phyloP scores from a whole-genome alignment of 2,113 vertebrate species.

The Myotis yumanensis region DNA sequence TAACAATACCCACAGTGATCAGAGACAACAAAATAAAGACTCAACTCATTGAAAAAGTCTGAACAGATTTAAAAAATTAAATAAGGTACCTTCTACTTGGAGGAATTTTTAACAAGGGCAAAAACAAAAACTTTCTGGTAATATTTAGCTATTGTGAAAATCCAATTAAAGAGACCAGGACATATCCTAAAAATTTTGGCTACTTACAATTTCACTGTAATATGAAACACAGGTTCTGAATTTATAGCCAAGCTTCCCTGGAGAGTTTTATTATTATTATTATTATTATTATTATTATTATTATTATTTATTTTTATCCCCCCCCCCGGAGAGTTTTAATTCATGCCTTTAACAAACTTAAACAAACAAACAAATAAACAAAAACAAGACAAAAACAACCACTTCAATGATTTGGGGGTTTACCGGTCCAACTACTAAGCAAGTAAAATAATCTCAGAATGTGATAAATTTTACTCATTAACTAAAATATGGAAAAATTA shows the following conservation, averaged over 20 bases:
- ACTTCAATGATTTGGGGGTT: background rate
- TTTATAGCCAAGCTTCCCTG: background rate
- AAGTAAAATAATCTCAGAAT: constrained; percentile 47
- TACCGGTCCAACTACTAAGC: background rate
- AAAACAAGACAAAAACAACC: background rate
- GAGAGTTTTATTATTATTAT: background rate
- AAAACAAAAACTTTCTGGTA: constrained; percentile 23
- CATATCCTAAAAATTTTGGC: constrained; percentile 8
- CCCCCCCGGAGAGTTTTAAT: constrained; percentile 26
- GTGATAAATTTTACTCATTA: constrained; percentile 16
- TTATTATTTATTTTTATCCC: no score
- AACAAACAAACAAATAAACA: background rate
- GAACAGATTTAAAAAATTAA: background rate
- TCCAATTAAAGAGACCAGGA: background rate
- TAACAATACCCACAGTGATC: background rate
- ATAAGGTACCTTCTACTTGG: background rate
- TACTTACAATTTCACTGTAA: constrained; percentile 11
- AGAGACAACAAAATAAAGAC: background rate
- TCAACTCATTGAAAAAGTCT: background rate
- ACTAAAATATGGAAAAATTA: constrained; percentile 25
- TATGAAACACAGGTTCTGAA: constrained; percentile 39
- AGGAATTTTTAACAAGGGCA: constrained; percentile 42
- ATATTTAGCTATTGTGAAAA: background rate
- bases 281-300: no score
- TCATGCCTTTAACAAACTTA: constrained; percentile 19